A percentile compares a stretch with the other conserved stretches of the same genome.
Evolutionary conservation across 2,797 vertebrate genomes (phyloP).

Genomic region (Acestrorhynchus altus): DNA sequence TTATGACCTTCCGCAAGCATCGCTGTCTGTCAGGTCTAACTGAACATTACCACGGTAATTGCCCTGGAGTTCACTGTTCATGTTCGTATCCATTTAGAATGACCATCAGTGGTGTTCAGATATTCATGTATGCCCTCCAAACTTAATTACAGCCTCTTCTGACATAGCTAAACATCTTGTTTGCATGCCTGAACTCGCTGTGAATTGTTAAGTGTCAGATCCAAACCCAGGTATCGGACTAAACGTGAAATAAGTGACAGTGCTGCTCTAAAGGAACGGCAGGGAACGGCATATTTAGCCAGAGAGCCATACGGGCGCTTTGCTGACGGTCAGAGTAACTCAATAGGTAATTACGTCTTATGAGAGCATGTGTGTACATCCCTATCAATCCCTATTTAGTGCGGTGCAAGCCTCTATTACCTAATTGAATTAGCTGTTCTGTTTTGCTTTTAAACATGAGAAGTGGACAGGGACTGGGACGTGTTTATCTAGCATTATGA

Average conservation of each 20-base stretch:
- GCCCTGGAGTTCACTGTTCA: slow-evolving; percentile 59
- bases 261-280: slow-evolving; percentile 65
- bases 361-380: slow-evolving; percentile 73
- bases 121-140: slow-evolving; percentile 80
- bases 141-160: slow-evolving; percentile 72
- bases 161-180: slow-evolving; percentile 79
- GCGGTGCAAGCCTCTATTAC: slow-evolving; percentile 67
- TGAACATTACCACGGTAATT: slow-evolving; percentile 72
- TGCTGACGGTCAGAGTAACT: slow-evolving; percentile 73
- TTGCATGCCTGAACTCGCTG: slow-evolving; percentile 68
- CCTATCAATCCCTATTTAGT: slow-evolving; percentile 73
- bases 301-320: slow-evolving; percentile 58
- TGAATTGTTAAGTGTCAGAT: slow-evolving; percentile 65
- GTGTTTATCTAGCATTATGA: slow-evolving; percentile 78
- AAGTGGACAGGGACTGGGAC: slow-evolving; percentile 70
- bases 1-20: slow-evolving; percentile 61
- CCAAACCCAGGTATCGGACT: slow-evolving; percentile 62
- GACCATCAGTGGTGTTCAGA: slow-evolving; percentile 66
- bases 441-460: slow-evolving; percentile 75
- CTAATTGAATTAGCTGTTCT: slow-evolving; percentile 78
- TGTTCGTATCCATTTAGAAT: slow-evolving; percentile 65
- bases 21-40: slow-evolving; percentile 72
- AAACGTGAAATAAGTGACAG: slow-evolving; percentile 69
- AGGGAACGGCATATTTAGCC: slow-evolving; percentile 68
- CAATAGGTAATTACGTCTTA: slow-evolving; percentile 77